phyloP scores from a whole-genome alignment of 2,888 invertebrate species.

The Tetropium fuscum region DNA sequence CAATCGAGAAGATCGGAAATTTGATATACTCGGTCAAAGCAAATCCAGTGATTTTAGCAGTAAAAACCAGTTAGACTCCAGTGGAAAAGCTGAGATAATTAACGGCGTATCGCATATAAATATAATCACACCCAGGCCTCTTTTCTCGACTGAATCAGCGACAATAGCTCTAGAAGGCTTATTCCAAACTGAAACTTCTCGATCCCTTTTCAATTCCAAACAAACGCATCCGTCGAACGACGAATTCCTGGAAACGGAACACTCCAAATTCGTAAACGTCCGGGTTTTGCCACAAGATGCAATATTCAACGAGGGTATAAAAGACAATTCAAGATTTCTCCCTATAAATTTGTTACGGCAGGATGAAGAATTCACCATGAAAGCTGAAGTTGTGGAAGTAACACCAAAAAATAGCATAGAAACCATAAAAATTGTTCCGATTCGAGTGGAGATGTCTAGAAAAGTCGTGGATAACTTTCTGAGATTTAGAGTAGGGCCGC shows the following conservation, averaged over 20 bases:
- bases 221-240: conserved; percentile 48
- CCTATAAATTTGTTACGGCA: conserved; percentile 53
- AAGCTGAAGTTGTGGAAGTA: conserved; percentile 63
- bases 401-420: conserved; percentile 53
- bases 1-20: conserved; percentile 53
- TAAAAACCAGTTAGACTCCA: conserved; percentile 22
- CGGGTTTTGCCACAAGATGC: conserved; percentile 57
- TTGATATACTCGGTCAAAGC: conserved; percentile 62
- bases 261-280: conserved; percentile 61
- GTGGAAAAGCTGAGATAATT: conserved; percentile 61
- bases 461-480: conserved; percentile 43
- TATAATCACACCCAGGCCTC: conserved; percentile 60
- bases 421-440: conserved; percentile 63
- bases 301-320: conserved; percentile 30
- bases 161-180: conserved; percentile 77
- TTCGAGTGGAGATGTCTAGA: conserved; percentile 56
- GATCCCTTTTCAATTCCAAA: conserved; percentile 9
- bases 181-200: conserved; percentile 71
- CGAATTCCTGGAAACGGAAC: conserved; percentile 61
- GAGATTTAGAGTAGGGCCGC: conserved; percentile 26
- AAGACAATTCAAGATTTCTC: conserved; percentile 47
- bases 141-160: conserved; percentile 69
- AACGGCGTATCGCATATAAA: conserved; percentile 61
- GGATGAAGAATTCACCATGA: conserved; percentile 56
- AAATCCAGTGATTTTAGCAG: conserved; percentile 34